Conservation (phyloP, 2,888 invertebrate genomes). For the Lithosia quadra region DNA sequence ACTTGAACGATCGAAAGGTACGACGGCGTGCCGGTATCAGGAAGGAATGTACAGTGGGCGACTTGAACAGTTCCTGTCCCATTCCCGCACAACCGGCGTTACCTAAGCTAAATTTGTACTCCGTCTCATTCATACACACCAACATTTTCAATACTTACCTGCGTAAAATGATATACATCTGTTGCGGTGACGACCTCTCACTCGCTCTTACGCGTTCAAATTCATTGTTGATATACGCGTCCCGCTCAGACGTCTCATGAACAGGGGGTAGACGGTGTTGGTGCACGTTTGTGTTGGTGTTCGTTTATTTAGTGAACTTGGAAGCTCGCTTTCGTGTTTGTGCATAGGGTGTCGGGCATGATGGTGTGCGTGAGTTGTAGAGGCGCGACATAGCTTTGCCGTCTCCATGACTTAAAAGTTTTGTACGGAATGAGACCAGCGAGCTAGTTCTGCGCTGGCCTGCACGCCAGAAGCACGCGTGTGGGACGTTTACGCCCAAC, state of each 20-base stretch:
- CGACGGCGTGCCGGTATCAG: constrained; percentile 85
- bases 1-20: constrained; percentile 88
- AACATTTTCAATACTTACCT: constrained; percentile 87
- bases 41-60: constrained; percentile 87
- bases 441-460: constrained; percentile 84
- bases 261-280: constrained; percentile 85
- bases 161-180: constrained; percentile 87
- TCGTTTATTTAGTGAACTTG: constrained; percentile 87
- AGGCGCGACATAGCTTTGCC: constrained; percentile 87
- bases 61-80: constrained; percentile 84
- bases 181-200: constrained; percentile 78
- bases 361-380: constrained; percentile 84
- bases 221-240: constrained; percentile 84
- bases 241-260: constrained; percentile 79
- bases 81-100: constrained; percentile 80
- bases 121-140: constrained; percentile 81
- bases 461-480: constrained; percentile 76
- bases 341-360: constrained; percentile 81
- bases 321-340: constrained; percentile 85
- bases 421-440: constrained; percentile 80
- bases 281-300: constrained; percentile 84
- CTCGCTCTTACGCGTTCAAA: constrained; percentile 65
- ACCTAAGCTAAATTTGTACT: constrained; percentile 80
- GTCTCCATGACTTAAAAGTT: constrained; percentile 87
- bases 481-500: constrained; percentile 67